Evolutionary conservation across 2,888 invertebrate genomes (phyloP), one percentile per base, ranked within the genome.

Genomic region (Mythimna lalbum): DNA sequence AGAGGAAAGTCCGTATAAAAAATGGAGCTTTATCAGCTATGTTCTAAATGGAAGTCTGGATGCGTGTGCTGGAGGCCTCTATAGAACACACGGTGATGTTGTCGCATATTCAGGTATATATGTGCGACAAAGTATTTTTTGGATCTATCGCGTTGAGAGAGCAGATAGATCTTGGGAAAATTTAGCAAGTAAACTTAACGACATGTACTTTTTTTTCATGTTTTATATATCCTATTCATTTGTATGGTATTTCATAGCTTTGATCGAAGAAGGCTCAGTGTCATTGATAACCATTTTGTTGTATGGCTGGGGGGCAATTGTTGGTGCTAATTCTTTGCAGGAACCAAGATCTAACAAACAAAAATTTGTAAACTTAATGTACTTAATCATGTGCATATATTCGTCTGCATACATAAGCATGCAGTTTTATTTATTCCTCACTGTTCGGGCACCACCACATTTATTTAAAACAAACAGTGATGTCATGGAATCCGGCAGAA

Each of bases 51-150:
- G 91, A 4, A 93, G 89, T 47, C 78, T 95, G 3, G 94, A 95
- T 53, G 81, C 86, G 0, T 91, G 91, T 62, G 93, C 92, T 12
- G 95, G 95, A 0, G 95, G 95, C 0, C 78, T 93, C 0, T 94
- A 93, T 47, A 88, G 92, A 70, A 77, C 91, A 4, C 94, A 90
- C 52, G 93, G 92, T 10, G 88, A 93, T n/a, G 4, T 72, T 0
- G 91, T 95, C 0, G 89, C 87, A 5, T 95, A 95, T 74, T 94
- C 94, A 2, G 95, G 95, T 0, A 69, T 90, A 2, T 95, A 95
- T 67, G 84, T 85, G 0, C 85, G 88, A 27, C 93, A 94, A 83
- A 80, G 84, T 0, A 73, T 93, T 1, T 76, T 89, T 55, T 95
- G 94, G 94, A 82, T 91, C 0, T 95, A 94, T 61, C 76, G 88